Conservation (phyloP, 30 jellyfish, hydroid and myxozoan genomes). For the Catostylus mosaicus region DNA sequence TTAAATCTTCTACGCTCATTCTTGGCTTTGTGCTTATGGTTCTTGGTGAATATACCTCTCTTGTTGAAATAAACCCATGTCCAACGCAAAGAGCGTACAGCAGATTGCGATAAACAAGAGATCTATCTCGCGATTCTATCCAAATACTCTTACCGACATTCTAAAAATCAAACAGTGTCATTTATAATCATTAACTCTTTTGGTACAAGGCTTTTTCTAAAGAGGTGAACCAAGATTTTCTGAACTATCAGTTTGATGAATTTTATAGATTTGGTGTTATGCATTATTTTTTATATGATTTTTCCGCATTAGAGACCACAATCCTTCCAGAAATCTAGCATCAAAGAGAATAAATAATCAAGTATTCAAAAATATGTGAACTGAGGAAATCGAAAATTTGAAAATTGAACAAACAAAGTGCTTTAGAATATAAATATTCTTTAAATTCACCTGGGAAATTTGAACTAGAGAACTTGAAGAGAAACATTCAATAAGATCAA, state of each 20-base stretch:
- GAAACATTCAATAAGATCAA: too few species aligned
- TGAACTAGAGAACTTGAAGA: too few species aligned
- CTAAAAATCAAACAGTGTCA: slow-evolving; percentile 4
- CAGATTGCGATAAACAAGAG: slow-evolving; percentile 53
- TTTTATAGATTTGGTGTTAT: too few species aligned
- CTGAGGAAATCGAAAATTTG: too few species aligned
- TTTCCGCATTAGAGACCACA: too few species aligned
- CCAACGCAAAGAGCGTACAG: slow-evolving; percentile 54
- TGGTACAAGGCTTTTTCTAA: not conserved
- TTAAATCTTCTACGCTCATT: slow-evolving; percentile 11
- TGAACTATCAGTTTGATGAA: too few species aligned
- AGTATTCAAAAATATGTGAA: too few species aligned
- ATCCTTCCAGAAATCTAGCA: too few species aligned
- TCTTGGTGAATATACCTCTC: slow-evolving; percentile 32
- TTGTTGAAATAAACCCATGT: slow-evolving; percentile 56
- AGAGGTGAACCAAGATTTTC: not conserved
- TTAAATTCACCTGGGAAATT: not conserved
- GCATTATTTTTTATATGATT: too few species aligned
- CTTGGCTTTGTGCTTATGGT: slow-evolving; percentile 21
- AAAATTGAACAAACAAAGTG: too few species aligned
- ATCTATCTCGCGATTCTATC: slow-evolving; percentile 34
- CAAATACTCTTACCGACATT: slow-evolving; percentile 17
- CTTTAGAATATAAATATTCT: too few species aligned
- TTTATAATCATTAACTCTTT: not conserved
- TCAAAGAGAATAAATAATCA: too few species aligned